Evolutionary conservation across 1,140 invertebrate species (phyloP), one percentile per base, ranked within the genome.

Genomic region (Scaptomyza hsui): DNA sequence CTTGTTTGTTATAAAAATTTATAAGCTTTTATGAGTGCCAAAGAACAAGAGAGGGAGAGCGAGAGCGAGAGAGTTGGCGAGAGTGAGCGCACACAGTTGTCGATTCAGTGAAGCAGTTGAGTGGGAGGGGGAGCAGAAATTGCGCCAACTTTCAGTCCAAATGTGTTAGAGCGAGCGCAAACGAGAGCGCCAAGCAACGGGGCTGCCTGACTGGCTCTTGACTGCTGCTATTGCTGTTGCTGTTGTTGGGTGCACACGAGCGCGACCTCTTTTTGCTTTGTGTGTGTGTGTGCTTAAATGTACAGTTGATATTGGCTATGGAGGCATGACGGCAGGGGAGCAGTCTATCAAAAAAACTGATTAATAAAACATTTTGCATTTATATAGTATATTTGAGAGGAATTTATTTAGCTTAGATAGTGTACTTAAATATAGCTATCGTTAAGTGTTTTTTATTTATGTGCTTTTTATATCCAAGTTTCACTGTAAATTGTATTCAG

Each of bases 131-230:
- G 55, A 51, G 49, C 53, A 52, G 63, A 86, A 81, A 73, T 83
- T 86, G 77, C 81, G 70, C 77, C 82, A 85, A 85, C 77, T 80
- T 72, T 85, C 45, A 47, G 53, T 56, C 61, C 52, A 37, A 69
- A 55, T 86, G 81, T 86, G 81, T 88, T 86, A 88, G 81, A 86
- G 81, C 82, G 81, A 88, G 81, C 59, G 69, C 82, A 81, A 86
- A 62, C 77, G 82, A 86, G 81, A 86, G 81, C 81, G 77, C 74
- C 71, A 81, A 75, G 48, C 55, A 63, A 68, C 63, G 35, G 57
- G 59, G 72, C 72, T 55, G 67, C 49, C 61, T 52, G 67, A 71
- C 60, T 45, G 74, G 52, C 64, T 63, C 72, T 62, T 51, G 52
- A 29, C 26, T 29, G 26, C 55, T 75, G 77, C 63, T 67, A 39